These are phyloP conservation scores for Eptatretus atami DNA, from an alignment of 2,797 vertebrate genomes.

Conservation along the genomic window DNA sequence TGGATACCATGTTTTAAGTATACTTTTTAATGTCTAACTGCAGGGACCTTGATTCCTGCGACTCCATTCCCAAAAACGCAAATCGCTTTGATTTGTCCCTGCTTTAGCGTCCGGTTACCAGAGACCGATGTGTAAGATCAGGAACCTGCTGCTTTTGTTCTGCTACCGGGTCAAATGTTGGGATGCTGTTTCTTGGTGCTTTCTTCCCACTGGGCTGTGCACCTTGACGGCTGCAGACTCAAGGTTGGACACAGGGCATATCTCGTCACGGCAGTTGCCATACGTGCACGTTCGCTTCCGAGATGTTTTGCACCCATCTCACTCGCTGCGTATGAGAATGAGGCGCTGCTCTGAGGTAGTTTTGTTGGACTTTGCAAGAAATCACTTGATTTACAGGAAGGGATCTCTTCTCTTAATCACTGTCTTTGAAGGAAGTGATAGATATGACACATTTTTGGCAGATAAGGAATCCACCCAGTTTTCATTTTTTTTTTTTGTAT, in stretches of 20 bases:
- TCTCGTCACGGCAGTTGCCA: slow-evolving; percentile 18
- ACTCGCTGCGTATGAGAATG: slow-evolving; percentile 20
- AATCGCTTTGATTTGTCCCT: slow-evolving; percentile 28
- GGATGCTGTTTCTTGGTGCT: slow-evolving; percentile 23
- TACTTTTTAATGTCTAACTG: no score
- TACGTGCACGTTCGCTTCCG: slow-evolving; percentile 20
- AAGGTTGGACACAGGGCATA: slow-evolving; percentile 23
- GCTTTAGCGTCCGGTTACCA: slow-evolving; percentile 15
- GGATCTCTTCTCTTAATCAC: no score
- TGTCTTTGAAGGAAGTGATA: no score
- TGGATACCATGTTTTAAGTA: no score
- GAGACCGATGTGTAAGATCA: slow-evolving; percentile 20
- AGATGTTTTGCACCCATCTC: slow-evolving; percentile 18
- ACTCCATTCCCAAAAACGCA: slow-evolving; percentile 9
- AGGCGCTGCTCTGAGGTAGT: slow-evolving; percentile 31
- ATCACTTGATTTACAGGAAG: no score
- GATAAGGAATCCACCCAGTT: no score
- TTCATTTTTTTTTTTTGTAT: no score
- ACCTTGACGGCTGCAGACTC: slow-evolving; percentile 16
- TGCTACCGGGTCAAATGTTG: slow-evolving; percentile 8
- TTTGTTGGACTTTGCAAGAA: slow-evolving; percentile 7
- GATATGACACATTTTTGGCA: no score
- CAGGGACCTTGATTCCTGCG: neutral
- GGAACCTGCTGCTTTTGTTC: slow-evolving; percentile 34
- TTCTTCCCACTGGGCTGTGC: slow-evolving; percentile 32